phyloP scores from a whole-genome alignment of 2,888 invertebrate species.

The Euzetes globulus region DNA sequence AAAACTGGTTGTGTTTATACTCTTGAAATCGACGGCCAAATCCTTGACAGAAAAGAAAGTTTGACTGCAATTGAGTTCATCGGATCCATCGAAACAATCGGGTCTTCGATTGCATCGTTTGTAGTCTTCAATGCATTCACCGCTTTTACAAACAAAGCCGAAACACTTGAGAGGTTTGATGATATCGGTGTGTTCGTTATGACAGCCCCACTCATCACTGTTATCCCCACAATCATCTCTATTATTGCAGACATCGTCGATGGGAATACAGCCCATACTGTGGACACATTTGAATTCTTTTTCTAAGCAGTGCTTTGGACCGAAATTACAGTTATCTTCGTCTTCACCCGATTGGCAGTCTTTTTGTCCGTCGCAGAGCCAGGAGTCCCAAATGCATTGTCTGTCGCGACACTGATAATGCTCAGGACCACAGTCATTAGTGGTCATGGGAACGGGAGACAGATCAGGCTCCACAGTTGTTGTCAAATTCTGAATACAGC shows the following conservation, averaged over 20 bases:
- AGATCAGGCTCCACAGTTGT: background rate
- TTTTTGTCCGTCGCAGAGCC: constrained; percentile 57
- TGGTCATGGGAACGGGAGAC: background rate
- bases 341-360: constrained; percentile 60
- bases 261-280: constrained; percentile 59
- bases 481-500: background rate
- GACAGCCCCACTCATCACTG: constrained; percentile 43
- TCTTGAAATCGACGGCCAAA: constrained; percentile 59
- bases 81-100: constrained; percentile 59
- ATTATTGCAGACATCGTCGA: constrained; percentile 50
- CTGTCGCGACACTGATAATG: constrained; percentile 46
- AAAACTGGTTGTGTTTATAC: constrained; percentile 58
- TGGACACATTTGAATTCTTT: constrained; percentile 55
- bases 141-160: constrained; percentile 40
- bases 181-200: constrained; percentile 31
- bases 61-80: constrained; percentile 51
- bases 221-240: constrained; percentile 42
- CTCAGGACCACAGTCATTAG: background rate
- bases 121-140: constrained; percentile 39
- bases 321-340: constrained; percentile 52
- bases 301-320: constrained; percentile 39
- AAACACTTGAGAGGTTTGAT: constrained; percentile 41
- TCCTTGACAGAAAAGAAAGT: constrained; percentile 50
- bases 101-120: constrained; percentile 58
- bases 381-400: constrained; percentile 56